phyloP scores from a whole-genome alignment of 2,113 vertebrate species.

The Oncorhynchus clarkii region DNA sequence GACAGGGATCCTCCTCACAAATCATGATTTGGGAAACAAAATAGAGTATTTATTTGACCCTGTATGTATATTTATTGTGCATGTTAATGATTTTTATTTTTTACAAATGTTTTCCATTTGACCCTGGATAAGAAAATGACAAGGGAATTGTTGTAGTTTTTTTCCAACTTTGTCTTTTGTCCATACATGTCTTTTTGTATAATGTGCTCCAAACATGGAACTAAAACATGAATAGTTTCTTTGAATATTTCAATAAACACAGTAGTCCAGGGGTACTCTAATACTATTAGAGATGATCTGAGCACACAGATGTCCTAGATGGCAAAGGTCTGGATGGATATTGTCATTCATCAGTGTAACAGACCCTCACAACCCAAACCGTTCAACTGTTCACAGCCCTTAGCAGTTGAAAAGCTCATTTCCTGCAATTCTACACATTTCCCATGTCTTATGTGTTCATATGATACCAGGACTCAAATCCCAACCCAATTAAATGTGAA shows the following conservation, averaged over 20 bases:
- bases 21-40: conserved; percentile 41
- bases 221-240: conserved; percentile 28
- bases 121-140: conserved; percentile 41
- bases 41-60: conserved; percentile 69
- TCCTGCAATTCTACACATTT: too few relatives aligned
- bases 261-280: background rate
- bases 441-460: too few relatives aligned
- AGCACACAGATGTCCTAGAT: too few relatives aligned
- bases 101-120: conserved; percentile 39
- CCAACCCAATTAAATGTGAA: too few relatives aligned
- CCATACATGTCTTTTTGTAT: conserved; percentile 19
- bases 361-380: too few relatives aligned
- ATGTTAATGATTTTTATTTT: conserved; percentile 63
- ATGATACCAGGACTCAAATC: too few relatives aligned
- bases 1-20: conserved; percentile 17
- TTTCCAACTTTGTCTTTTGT: conserved; percentile 35
- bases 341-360: too few relatives aligned
- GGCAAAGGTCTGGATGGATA: too few relatives aligned
- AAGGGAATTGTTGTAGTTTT: conserved; percentile 23
- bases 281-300: too few relatives aligned
- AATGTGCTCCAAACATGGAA: conserved; percentile 56
- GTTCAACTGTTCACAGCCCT: too few relatives aligned
- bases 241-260: background rate
- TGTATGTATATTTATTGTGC: conserved; percentile 72
- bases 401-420: too few relatives aligned